These are phyloP conservation scores for Ammodytes marinus DNA, from an alignment of 2,113 vertebrate genomes.

Conservation along the genomic window DNA sequence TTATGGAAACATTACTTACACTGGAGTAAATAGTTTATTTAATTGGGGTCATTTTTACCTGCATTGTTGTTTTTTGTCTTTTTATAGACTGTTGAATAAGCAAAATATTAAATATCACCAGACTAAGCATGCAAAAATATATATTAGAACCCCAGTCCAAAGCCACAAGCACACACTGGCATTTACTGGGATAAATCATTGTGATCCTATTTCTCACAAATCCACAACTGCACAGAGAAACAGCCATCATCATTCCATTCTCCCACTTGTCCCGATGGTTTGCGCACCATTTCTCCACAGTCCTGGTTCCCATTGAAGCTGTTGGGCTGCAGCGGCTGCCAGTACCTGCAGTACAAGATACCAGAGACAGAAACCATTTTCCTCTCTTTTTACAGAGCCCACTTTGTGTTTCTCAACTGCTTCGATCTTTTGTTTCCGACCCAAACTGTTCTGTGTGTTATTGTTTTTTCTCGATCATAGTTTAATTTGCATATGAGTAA, in stretches of 20 bases:
- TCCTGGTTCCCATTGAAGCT: constrained; percentile 42
- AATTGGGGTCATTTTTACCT: not conserved
- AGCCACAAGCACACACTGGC: not conserved
- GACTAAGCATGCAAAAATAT: not conserved
- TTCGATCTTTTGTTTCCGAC: constrained; percentile 1
- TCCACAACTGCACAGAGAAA: not conserved
- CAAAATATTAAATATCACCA: not conserved
- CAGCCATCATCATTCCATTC: constrained; percentile 59
- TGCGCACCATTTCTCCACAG: constrained; percentile 47
- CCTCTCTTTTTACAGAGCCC: not conserved
- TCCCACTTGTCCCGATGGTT: not conserved
- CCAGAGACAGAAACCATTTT: not conserved
- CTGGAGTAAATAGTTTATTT: not conserved
- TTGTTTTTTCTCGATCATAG: not conserved
- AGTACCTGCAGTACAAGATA: constrained; percentile 46
- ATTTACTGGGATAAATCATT: not conserved
- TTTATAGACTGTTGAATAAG: not conserved
- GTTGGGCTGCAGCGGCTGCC: constrained; percentile 58
- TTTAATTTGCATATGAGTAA: constrained; percentile 15
- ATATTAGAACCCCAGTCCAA: not conserved
- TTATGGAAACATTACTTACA: not conserved
- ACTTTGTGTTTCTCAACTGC: not conserved
- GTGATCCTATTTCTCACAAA: constrained; percentile 60
- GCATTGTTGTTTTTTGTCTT: not conserved
- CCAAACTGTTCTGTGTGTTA: not conserved